Percentiles rank a stretch among this genome's conserved stretches.
These are phyloP conservation scores for Neosilurus mollespiculum DNA, from an alignment of 2,797 vertebrate genomes.

Conservation along the genomic window DNA sequence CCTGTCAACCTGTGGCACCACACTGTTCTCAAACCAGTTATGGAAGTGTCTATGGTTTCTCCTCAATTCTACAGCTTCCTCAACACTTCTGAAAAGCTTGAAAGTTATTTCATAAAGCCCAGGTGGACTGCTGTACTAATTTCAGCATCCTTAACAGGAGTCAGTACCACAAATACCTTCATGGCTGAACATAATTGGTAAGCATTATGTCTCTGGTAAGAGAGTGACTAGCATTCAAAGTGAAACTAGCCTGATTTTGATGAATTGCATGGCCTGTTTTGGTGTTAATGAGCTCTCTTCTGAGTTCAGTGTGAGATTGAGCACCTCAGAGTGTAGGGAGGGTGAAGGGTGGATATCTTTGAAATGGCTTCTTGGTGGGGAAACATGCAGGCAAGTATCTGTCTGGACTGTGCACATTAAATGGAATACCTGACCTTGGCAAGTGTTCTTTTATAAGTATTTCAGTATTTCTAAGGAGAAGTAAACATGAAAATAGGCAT, in stretches of 20 bases:
- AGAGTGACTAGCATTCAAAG: background rate
- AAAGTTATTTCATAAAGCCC: background rate
- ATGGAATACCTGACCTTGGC: background rate
- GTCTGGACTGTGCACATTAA: too few species aligned
- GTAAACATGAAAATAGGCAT: background rate
- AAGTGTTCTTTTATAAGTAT: background rate
- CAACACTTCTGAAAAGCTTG: background rate
- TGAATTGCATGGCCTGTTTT: background rate
- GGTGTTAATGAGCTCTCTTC: background rate
- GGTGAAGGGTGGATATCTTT: background rate
- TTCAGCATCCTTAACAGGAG: background rate
- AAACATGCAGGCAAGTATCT: background rate
- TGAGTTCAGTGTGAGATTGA: background rate
- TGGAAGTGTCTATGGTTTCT: background rate
- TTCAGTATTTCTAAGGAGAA: background rate
- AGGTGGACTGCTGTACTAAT: background rate
- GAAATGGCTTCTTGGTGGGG: background rate
- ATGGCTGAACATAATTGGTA: background rate
- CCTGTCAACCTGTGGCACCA: background rate
- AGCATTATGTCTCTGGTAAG: background rate
- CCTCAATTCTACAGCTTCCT: background rate
- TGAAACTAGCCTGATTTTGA: background rate
- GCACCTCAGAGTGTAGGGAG: background rate
- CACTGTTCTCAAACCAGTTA: background rate
- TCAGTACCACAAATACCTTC: background rate